Percentiles rank a stretch among this genome's conserved stretches.
These are phyloP conservation scores for Melinaea marsaeus DNA, from an alignment of 2,888 invertebrate genomes.

Conservation along the genomic window DNA sequence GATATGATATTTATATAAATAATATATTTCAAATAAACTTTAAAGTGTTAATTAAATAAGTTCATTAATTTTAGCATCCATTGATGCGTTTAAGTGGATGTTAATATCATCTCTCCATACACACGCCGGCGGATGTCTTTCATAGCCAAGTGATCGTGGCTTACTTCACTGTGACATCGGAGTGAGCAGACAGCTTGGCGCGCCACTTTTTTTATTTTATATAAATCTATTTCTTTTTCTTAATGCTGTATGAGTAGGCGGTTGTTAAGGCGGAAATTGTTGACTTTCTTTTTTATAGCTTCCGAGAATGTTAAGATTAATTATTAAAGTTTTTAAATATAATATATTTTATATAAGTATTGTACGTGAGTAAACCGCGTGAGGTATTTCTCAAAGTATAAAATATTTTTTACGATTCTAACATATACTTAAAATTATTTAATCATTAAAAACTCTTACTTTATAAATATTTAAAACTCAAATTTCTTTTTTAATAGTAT, in stretches of 20 bases:
- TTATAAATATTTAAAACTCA: no score
- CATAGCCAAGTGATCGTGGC: constrained; percentile 41
- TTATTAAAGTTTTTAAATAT: not conserved
- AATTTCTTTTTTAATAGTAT: no score
- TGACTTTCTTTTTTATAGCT: constrained; percentile 72
- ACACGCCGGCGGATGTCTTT: constrained; percentile 40
- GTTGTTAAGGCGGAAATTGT: constrained; percentile 51
- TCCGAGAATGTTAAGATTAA: constrained; percentile 49
- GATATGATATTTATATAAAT: no score
- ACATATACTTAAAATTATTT: no score
- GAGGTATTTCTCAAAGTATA: no score
- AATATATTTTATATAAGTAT: no score
- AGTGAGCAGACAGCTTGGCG: constrained; percentile 73
- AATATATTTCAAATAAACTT: no score
- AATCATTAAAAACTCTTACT: no score
- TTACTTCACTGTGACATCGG: constrained; percentile 47
- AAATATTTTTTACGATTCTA: no score
- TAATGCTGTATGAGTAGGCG: constrained; percentile 54
- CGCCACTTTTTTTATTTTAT: constrained; percentile 58
- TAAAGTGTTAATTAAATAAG: no score
- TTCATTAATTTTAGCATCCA: constrained; percentile 14
- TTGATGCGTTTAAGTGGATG: constrained; percentile 20
- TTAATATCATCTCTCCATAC: constrained; percentile 16
- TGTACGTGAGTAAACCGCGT: no score
- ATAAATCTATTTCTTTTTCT: constrained; percentile 53